Conservation (phyloP, 2,113 vertebrate species). For the Odontophorus gujanensis region DNA sequence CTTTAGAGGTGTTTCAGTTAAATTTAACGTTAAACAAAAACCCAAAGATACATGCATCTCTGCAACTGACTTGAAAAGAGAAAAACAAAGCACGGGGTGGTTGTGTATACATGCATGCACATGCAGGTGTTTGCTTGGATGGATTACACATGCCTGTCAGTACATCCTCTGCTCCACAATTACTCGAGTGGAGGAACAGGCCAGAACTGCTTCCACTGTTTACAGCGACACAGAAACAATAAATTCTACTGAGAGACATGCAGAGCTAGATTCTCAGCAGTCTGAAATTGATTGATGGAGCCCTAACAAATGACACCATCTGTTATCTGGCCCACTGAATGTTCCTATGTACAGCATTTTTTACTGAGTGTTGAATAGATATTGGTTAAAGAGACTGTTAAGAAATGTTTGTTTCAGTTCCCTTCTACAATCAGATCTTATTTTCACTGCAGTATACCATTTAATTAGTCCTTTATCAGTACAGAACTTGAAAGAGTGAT, state of each 20-base stretch:
- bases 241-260: fast-evolving
- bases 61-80: neutral
- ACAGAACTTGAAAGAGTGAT: neutral
- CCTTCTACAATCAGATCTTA: neutral
- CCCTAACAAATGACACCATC: fast-evolving
- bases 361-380: neutral
- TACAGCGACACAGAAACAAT: neutral
- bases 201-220: neutral
- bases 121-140: neutral
- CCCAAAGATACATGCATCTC: neutral
- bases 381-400: neutral
- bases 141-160: neutral
- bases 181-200: neutral
- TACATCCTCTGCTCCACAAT: neutral
- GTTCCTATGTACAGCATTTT: neutral
- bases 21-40: neutral
- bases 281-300: neutral
- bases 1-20: neutral
- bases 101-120: neutral
- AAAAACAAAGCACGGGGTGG: neutral
- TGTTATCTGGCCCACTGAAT: neutral
- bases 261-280: neutral
- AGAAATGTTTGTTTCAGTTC: neutral
- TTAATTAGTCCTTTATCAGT: neutral
- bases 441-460: neutral